Conservation (phyloP, 1,140 invertebrate genomes). For the Pseudomyrmex pallidus region DNA sequence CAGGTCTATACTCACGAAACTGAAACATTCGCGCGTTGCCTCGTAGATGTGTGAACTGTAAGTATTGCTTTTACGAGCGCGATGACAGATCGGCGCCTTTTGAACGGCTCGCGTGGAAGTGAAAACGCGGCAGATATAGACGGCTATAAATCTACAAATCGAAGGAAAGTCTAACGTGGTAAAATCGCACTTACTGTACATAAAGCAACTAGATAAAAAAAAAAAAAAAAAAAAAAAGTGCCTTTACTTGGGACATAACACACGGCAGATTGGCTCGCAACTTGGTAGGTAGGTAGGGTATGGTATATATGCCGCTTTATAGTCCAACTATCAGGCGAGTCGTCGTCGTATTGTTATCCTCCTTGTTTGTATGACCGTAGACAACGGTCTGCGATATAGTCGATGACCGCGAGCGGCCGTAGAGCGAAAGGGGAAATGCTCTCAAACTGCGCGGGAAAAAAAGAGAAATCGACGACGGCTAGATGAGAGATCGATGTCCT, state of each 20-base stretch:
- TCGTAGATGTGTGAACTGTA: conserved; percentile 35
- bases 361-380: conserved; percentile 48
- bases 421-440: conserved; percentile 73
- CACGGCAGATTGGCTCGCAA: background rate
- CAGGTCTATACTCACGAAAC: conserved; percentile 75
- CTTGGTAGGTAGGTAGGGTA: background rate
- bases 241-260: background rate
- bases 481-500: conserved; percentile 74
- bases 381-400: conserved; percentile 56
- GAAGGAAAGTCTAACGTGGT: background rate
- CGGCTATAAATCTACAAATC: conserved; percentile 29
- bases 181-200: background rate
- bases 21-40: conserved; percentile 71
- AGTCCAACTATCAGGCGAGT: conserved; percentile 12
- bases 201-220: background rate
- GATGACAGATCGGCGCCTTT: conserved; percentile 65
- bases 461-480: conserved; percentile 73
- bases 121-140: conserved; percentile 57
- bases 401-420: conserved; percentile 64
- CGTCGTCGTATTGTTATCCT: conserved; percentile 64
- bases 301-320: background rate
- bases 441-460: conserved; percentile 72
- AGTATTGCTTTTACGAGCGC: conserved; percentile 48
- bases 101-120: conserved; percentile 56
- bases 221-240: background rate